phyloP scores from a whole-genome alignment of 2,888 invertebrate species.

The Drosophila melanocephala region DNA sequence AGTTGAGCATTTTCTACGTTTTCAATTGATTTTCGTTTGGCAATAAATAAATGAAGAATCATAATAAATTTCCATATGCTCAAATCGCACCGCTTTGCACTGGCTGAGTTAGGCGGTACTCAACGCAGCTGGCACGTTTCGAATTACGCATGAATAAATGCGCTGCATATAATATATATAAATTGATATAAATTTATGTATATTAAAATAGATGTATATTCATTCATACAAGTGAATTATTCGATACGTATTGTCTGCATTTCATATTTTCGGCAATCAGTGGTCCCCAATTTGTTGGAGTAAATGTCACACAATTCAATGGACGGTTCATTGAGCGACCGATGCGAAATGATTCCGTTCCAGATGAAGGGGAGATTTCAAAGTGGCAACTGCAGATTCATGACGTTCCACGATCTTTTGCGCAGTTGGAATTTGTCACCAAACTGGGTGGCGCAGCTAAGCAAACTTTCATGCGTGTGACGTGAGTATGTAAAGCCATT shows the following conservation, averaged over 20 bases:
- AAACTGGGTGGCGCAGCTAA: not conserved
- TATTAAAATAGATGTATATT: conserved; percentile 7
- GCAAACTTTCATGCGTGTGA: conserved; percentile 14
- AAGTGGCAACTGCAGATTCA: conserved; percentile 20
- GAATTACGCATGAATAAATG: conserved; percentile 63
- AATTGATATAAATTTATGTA: conserved; percentile 74
- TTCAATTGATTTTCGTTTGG: conserved; percentile 44
- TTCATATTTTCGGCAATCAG: conserved; percentile 73
- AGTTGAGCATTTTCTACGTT: conserved; percentile 50
- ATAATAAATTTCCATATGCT: conserved; percentile 40
- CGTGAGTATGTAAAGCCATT: conserved; percentile 16
- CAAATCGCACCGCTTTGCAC: conserved; percentile 53
- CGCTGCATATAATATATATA: conserved; percentile 60
- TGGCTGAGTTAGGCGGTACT: conserved; percentile 45
- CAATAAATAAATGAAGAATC: conserved; percentile 27
- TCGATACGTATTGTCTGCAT: conserved; percentile 28
- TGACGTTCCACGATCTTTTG: conserved; percentile 38
- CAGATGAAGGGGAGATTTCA: not conserved
- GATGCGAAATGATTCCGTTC: conserved; percentile 10
- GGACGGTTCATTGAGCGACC: conserved; percentile 59
- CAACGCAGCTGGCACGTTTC: conserved; percentile 65
- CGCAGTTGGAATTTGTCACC: conserved; percentile 47
- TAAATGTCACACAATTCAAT: conserved; percentile 62
- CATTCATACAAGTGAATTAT: conserved; percentile 9
- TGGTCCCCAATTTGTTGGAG: conserved; percentile 45